Evolutionary conservation across 92 coral and sea anemone species (phyloP).

Genomic region (Epizoanthus scotinus): DNA sequence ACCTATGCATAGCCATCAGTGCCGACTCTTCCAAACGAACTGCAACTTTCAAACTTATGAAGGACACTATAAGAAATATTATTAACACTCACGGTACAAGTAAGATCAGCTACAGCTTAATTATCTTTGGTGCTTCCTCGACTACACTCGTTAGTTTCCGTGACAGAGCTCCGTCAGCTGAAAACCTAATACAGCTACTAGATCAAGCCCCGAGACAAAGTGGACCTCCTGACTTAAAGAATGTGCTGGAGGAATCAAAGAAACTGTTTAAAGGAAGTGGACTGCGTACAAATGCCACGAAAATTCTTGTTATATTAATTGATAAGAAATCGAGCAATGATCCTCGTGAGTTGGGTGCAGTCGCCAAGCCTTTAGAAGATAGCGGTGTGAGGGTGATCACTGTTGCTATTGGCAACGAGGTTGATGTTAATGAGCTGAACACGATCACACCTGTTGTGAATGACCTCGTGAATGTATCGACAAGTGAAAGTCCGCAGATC

Average conservation of each 20-base stretch:
- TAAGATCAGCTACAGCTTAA: constrained; percentile 63
- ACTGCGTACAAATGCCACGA: constrained; percentile 73
- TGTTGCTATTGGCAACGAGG: constrained; percentile 66
- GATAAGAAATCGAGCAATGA: constrained; percentile 42
- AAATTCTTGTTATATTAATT: constrained; percentile 49
- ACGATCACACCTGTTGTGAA: constrained; percentile 33
- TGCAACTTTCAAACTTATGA: constrained; percentile 72
- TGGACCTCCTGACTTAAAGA: constrained; percentile 55
- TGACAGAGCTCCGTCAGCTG: constrained; percentile 28
- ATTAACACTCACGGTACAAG: constrained; percentile 61
- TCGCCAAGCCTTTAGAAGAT: constrained; percentile 57
- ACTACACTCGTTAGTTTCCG: constrained; percentile 39
- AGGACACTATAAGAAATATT: constrained; percentile 67
- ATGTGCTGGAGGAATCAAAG: constrained; percentile 57
- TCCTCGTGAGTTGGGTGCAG: constrained; percentile 41
- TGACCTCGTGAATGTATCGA: constrained; percentile 41
- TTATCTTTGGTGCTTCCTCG: constrained; percentile 61
- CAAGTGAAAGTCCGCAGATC: constrained; percentile 48
- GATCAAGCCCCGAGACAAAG: constrained; percentile 7
- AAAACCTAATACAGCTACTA: constrained; percentile 28
- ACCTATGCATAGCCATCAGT: constrained; percentile 67
- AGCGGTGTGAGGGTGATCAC: constrained; percentile 57
- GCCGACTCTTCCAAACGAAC: constrained; percentile 57
- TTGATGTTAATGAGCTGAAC: constrained; percentile 46
- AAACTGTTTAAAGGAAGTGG: constrained; percentile 60